Evolutionary conservation across 2,113 vertebrate genomes (phyloP).

Genomic region (Limanda limanda): DNA sequence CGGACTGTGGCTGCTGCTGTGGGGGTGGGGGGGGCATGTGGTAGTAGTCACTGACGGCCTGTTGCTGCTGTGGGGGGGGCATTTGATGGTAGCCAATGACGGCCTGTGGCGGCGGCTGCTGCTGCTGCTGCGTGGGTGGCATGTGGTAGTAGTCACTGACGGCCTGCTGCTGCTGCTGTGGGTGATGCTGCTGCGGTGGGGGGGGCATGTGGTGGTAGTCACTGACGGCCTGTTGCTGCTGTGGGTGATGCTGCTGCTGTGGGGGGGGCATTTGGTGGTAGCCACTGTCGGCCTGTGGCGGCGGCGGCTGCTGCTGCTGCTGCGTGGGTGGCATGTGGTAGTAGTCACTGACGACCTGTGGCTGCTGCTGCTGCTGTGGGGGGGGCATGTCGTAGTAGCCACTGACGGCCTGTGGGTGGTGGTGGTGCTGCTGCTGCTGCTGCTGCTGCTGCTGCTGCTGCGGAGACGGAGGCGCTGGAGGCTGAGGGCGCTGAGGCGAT

Average conservation of each 20-base stretch:
- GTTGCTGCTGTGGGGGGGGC: slow-evolving; percentile 60
- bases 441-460: slow-evolving; percentile 64
- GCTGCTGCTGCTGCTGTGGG: slow-evolving; percentile 53
- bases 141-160: slow-evolving; percentile 44
- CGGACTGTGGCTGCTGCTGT: not conserved
- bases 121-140: slow-evolving; percentile 38
- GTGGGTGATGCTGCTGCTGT: slow-evolving; percentile 39
- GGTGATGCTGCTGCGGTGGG: slow-evolving; percentile 49
- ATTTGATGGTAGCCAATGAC: not conserved
- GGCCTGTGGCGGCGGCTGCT: not conserved
- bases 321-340: slow-evolving; percentile 59
- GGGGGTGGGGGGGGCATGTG: slow-evolving; percentile 50
- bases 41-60: slow-evolving; percentile 28
- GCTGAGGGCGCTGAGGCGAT: slow-evolving; percentile 18
- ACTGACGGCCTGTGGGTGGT: slow-evolving; percentile 29
- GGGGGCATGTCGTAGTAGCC: slow-evolving; percentile 71
- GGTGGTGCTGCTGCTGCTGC: slow-evolving; percentile 38
- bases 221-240: slow-evolving; percentile 29
- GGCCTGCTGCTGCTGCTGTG: slow-evolving; percentile 18
- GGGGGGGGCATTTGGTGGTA: slow-evolving; percentile 52
- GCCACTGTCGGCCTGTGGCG: not conserved
- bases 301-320: not conserved
- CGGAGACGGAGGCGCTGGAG: not conserved
- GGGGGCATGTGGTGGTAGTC: slow-evolving; percentile 71
- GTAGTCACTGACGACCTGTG: not conserved